Evolutionary conservation across 2,888 invertebrate species (phyloP), one percentile per base, ranked within the genome.

Genomic region (Tetranychus truncatus): DNA sequence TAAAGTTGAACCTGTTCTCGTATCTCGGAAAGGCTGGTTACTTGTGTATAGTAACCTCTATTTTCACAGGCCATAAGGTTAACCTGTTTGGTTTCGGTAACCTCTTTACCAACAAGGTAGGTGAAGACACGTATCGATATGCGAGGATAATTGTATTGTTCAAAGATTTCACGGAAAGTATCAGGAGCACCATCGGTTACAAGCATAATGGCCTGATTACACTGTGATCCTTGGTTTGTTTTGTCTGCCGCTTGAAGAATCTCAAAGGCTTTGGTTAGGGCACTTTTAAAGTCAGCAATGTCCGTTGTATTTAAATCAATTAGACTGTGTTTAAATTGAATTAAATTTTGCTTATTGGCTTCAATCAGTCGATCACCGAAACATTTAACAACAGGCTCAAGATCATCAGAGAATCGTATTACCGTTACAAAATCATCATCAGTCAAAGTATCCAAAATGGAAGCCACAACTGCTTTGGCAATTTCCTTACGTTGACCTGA

Each of bases 31-130:
- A 94, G 86, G 46, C 96, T 96, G 79, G 94, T 93, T 74, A 99
- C 88, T 82, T 97, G 97, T 34, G 95, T 94, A 85, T 92, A 95
- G 84, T 90, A 95, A 15, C 95, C 95, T 80, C 74, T 65, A 84
- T 99, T 99, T 44, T 90, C 90, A 83, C 97, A 99, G 74, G 99
- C 97, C 94, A 99, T 97, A 92, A 93, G 94, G 82, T 92, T 91
- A 78, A 95, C 91, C 82, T 95, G 92, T 78, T 91, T 86, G 74
- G 92, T 90, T 83, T 97, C 96, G 55, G 92, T 90, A 3, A 93
- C 91, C 82, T 97, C 96, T 82, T 91, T 88, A 78, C 96, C 99
- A 84, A 99, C 95, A 81, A 99, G 87, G 86, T 95, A 99, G 67
- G 97, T 96, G 85, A 99, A 99, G 78, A 99, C 90, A 79, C 99